Percentiles rank a stretch among this genome's conserved stretches.
Conservation (phyloP, 2,797 vertebrate genomes). For the Ctenopoma kingsleyae region DNA sequence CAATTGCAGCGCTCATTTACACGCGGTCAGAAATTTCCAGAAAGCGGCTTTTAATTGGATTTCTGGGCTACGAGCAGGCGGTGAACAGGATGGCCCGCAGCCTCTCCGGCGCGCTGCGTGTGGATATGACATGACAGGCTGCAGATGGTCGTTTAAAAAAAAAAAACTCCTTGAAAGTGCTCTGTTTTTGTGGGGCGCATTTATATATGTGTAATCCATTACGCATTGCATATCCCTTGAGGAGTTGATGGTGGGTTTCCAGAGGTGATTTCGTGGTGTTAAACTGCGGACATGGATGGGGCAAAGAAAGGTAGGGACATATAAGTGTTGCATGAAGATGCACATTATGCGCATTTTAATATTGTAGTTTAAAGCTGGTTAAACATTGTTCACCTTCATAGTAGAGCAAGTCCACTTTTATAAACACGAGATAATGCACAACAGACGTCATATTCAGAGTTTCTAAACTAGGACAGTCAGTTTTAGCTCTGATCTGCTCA, state of each 20-base stretch:
- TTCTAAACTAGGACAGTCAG: neutral
- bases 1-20: neutral
- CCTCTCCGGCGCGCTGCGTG: constrained; percentile 36
- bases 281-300: constrained; percentile 73
- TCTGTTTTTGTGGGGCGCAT: neutral
- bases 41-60: constrained; percentile 55
- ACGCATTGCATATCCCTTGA: constrained; percentile 40
- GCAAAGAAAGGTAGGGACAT: constrained; percentile 76
- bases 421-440: neutral
- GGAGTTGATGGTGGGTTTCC: constrained; percentile 69
- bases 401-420: neutral
- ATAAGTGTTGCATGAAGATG: neutral
- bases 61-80: constrained; percentile 2
- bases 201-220: constrained; percentile 46
- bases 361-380: neutral
- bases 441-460: neutral
- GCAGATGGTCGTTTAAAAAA: constrained; percentile 23
- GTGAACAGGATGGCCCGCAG: constrained; percentile 41
- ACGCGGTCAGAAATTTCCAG: constrained; percentile 8
- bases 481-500: neutral
- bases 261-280: constrained; percentile 53
- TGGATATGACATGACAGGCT: constrained; percentile 46
- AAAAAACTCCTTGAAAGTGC: constrained; percentile 5
- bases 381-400: neutral
- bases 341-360: too few species aligned